Evolutionary conservation across 1,140 invertebrate genomes (phyloP), one percentile per base, ranked within the genome.

Genomic region (Cherax quadricarinatus): DNA sequence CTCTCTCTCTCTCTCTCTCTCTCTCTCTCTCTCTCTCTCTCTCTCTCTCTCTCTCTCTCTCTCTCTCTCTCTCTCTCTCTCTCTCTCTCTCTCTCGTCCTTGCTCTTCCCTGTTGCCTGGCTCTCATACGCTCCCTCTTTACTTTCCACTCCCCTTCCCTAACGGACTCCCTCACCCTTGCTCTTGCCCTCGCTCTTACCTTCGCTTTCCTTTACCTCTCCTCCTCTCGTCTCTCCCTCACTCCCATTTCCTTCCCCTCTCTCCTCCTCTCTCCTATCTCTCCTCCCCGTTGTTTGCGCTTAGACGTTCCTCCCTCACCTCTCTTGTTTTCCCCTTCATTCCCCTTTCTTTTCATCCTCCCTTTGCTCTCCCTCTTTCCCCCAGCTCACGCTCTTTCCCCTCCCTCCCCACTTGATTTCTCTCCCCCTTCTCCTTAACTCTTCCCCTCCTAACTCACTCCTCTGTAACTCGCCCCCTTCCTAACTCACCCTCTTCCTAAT

Each of bases 181-280:
- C 73, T 9, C 6, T 57, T 14, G 1, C 53, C 6, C 53, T 57
- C 53, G 6, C 12, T 14, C 53, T 9, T 57, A 2, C 53, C 12
- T 14, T 57, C 53, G 1, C 53, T 3, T 14, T 57, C 53, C 12
- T 3, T 3, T 14, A 9, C 53, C 4, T 14, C 12, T 14, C 12
- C 53, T 57, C 53, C 12, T 14, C 12, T 14, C 12, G 7, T 57
- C 53, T 57, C 53, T 1, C 53, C 12, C 53, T 57, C 53, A 7
- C 73, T 75, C 73, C 18, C 73, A 12, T 18, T 75, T 18, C 18
- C 73, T 75, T 18, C 18, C 73, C 18, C 73, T 75, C 73, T 75
- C 73, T 75, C 73, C 30, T 16, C 18, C 73, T 75, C 73, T 75
- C 73, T 75, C 73, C 73, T 75, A 5, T 75, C 73, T 75, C 73